These are phyloP conservation scores for Hydrophis major DNA, from an alignment of 2,797 vertebrate species.

Conservation along the genomic window DNA sequence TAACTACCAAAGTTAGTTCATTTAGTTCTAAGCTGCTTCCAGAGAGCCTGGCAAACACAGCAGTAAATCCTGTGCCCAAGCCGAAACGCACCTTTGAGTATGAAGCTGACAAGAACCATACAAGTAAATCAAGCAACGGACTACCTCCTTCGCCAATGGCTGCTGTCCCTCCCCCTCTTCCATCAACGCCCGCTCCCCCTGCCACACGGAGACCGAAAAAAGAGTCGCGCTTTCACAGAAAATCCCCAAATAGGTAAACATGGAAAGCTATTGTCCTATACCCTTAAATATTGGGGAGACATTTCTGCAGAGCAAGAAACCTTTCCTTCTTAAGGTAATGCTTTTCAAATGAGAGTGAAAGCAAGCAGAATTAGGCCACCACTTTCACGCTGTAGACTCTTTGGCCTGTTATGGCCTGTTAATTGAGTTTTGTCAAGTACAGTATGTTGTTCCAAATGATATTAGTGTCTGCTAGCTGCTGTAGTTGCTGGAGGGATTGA, in stretches of 20 bases:
- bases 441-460: background rate
- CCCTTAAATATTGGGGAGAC: background rate
- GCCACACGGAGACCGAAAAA: conserved; percentile 79
- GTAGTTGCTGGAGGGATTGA: background rate
- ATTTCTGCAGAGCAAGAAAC: background rate
- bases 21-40: conserved; percentile 69
- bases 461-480: background rate
- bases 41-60: conserved; percentile 70
- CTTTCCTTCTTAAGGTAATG: background rate
- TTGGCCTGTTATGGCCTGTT: background rate
- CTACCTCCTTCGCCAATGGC: conserved; percentile 81
- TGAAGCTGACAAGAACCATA: conserved; percentile 88
- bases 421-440: background rate
- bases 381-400: background rate
- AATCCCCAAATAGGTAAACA: conserved; percentile 85
- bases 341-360: conserved; percentile 18
- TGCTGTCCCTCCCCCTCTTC: conserved; percentile 87
- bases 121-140: conserved; percentile 83
- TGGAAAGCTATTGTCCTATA: background rate
- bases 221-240: conserved; percentile 76
- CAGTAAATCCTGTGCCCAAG: conserved; percentile 94
- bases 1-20: conserved; percentile 71
- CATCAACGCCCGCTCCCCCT: conserved; percentile 87
- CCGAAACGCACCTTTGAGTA: conserved; percentile 99
- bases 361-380: background rate